These are phyloP conservation scores for Zaprionus obscuricornis DNA, from an alignment of 2,888 invertebrate species.

Conservation along the genomic window DNA sequence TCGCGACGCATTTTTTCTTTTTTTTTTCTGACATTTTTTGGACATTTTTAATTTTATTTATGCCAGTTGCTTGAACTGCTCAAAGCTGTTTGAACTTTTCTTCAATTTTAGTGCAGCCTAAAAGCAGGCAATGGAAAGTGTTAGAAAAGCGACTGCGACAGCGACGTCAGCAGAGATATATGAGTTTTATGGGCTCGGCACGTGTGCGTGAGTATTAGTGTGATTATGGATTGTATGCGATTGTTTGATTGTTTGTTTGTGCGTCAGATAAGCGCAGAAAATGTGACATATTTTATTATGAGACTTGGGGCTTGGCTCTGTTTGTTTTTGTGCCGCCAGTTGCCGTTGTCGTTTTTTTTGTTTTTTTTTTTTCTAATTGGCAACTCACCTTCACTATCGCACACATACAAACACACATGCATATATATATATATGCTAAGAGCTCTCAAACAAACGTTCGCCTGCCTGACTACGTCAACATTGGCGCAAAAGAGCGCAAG, in stretches of 20 bases:
- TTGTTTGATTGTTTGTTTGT: constrained; percentile 48
- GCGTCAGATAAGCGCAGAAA: constrained; percentile 48
- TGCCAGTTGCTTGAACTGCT: constrained; percentile 54
- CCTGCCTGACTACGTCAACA: constrained; percentile 52
- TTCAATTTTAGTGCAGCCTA: constrained; percentile 23
- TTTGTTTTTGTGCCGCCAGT: constrained; percentile 35
- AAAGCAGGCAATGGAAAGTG: constrained; percentile 50
- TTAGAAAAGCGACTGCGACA: background rate
- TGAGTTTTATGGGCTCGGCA: constrained; percentile 76
- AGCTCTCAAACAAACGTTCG: constrained; percentile 48
- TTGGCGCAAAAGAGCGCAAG: background rate
- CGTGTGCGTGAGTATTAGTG: constrained; percentile 21
- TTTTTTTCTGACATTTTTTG: constrained; percentile 11
- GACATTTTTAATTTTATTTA: constrained; percentile 6
- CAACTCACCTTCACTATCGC: constrained; percentile 61
- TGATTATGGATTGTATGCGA: constrained; percentile 5
- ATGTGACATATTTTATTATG: constrained; percentile 64
- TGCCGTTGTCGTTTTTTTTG: constrained; percentile 2
- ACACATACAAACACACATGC: constrained; percentile 5
- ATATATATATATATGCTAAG: background rate
- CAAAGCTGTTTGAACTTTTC: constrained; percentile 15
- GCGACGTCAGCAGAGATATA: constrained; percentile 27
- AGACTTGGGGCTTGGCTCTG: constrained; percentile 60
- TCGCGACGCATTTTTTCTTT: constrained; percentile 15
- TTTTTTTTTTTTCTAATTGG: constrained; percentile 48